Conservation (phyloP, 2,888 invertebrate species). For the Synanthedon formicaeformis region DNA sequence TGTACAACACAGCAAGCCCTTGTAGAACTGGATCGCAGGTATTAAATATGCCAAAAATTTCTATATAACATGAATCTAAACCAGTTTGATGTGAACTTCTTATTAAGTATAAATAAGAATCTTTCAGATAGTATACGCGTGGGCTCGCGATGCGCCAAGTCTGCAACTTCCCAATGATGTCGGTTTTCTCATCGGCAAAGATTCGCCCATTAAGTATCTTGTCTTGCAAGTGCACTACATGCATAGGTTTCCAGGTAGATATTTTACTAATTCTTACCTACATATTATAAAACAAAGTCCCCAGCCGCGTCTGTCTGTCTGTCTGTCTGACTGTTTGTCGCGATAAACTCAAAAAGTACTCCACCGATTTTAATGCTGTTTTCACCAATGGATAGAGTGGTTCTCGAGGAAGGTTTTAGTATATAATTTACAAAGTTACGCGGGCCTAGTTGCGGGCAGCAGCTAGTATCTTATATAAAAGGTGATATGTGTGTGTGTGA, state of each 20-base stretch:
- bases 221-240: constrained; percentile 95
- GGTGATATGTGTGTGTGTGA: too few relatives aligned
- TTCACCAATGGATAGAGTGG: too few relatives aligned
- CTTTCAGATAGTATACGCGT: constrained; percentile 89
- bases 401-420: too few relatives aligned
- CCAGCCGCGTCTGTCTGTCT: too few relatives aligned
- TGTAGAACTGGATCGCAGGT: constrained; percentile 82
- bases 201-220: constrained; percentile 86
- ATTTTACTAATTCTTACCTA: too few relatives aligned
- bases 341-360: too few relatives aligned
- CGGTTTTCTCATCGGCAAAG: constrained; percentile 91
- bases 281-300: too few relatives aligned
- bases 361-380: too few relatives aligned
- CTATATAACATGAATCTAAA: background rate
- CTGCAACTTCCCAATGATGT: constrained; percentile 86
- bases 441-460: too few relatives aligned
- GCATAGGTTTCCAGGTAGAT: constrained; percentile 72
- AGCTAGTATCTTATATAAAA: too few relatives aligned
- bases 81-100: background rate
- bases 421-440: too few relatives aligned
- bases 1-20: constrained; percentile 74
- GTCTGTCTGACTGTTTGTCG: too few relatives aligned
- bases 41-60: constrained; percentile 9
- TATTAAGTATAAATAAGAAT: background rate
- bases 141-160: constrained; percentile 92